These are phyloP conservation scores for Cephalopterus ornatus DNA, from an alignment of 2,113 vertebrate species.

Conservation along the genomic window DNA sequence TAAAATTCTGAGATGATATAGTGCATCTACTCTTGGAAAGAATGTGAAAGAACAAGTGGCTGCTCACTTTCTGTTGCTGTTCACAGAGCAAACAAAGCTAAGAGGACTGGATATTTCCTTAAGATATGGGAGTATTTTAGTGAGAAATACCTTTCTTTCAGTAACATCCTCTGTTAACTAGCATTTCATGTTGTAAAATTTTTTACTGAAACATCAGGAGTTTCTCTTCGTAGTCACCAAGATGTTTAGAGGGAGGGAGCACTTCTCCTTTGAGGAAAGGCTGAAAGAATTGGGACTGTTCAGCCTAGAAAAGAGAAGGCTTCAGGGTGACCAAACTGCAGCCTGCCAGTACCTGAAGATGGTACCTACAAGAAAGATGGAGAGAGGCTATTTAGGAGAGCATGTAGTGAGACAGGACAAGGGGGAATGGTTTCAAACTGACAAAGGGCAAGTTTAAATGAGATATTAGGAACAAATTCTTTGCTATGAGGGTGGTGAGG, in stretches of 20 bases:
- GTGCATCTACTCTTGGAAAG: not conserved
- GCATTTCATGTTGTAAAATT: not conserved
- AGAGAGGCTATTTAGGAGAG: too few relatives aligned
- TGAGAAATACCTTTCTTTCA: not conserved
- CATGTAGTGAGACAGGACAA: too few relatives aligned
- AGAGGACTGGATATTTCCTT: not conserved
- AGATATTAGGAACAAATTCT: too few relatives aligned
- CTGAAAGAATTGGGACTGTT: not conserved
- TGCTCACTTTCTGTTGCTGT: not conserved
- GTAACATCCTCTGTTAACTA: not conserved
- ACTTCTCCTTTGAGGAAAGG: not conserved
- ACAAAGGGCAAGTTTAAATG: too few relatives aligned
- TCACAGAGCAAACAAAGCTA: not conserved
- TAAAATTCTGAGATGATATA: not conserved
- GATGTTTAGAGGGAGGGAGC: not conserved
- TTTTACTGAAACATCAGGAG: not conserved
- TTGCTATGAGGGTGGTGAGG: too few relatives aligned
- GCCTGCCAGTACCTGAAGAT: too few relatives aligned
- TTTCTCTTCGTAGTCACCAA: not conserved
- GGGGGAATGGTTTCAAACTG: too few relatives aligned
- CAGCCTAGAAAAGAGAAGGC: not conserved
- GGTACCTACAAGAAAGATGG: too few relatives aligned
- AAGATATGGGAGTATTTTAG: not conserved
- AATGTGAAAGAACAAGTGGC: not conserved
- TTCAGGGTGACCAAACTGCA: too few relatives aligned